Evolutionary conservation across 2,797 vertebrate genomes (phyloP), one percentile per base, ranked within the genome.

Genomic region (Macropodus opercularis): DNA sequence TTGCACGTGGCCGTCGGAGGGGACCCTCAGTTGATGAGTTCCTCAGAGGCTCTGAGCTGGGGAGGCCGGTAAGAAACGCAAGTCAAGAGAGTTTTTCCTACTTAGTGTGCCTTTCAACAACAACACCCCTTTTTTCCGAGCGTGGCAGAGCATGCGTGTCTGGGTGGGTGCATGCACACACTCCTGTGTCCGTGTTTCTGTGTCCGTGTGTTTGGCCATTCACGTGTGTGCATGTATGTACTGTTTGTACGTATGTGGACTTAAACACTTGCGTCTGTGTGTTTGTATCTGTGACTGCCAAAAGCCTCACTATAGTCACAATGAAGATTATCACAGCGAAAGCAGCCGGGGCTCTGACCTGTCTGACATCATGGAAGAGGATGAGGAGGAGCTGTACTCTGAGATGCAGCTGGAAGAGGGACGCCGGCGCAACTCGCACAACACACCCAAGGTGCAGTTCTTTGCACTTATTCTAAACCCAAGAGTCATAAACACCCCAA

Each of bases 361-460:
- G 64, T 99, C 98, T 0, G 98, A 99, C 91, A 99, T 99, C 84
- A 93, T 98, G 95, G 98, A 99, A 85, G 98, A 99, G 85, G 98
- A 99, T 10, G 98, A 99, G 90, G 98, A 99, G 75, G 98, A 99
- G 85, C 93, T 98, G 18, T 97, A 94, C 91, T 97, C 95, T 0
- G 97, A 99, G 90, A 98, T 98, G 95, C 95, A 97, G 87, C 93
- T 95, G 87, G 96, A 98, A 79, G 96, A 97, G 3, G 95, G 95
- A 54, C 94, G 94, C 31, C 86, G 96, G 66, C 90, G 95, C 81
- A 96, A 94, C 43, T 94, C 98, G 21, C 96, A 98, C 89, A 92
- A 89, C 18, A 83, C 95, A 34, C 93, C 95, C 75, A 99, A 99
- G 96, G 97, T 99, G 92, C 86, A 80, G 81, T 85, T 81, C 83